Evolutionary conservation across 2,888 invertebrate genomes (phyloP), one percentile per base, ranked within the genome.

Genomic region (Argyresthia goedartella): DNA sequence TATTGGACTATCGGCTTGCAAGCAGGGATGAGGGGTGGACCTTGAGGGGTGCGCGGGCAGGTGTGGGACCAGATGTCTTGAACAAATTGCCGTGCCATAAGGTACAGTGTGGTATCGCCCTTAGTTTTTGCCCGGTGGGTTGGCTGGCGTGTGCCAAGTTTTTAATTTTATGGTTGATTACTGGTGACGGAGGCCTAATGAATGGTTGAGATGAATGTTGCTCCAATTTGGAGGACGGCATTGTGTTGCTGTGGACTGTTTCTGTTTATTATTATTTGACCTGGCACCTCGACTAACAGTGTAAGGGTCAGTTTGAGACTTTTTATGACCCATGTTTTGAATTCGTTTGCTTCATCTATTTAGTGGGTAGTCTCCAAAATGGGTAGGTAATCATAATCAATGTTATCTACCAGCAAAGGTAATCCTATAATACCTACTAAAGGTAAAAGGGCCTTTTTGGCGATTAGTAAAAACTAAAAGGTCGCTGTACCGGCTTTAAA

Each of bases 131-230:
- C 44, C 11, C 9, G 66, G 25, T 25, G 25, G 25, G 68, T 63
- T 60, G 71, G 72, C 70, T 76, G 84, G 79, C 85, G 85, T 84
- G 85, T 85, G 86, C 85, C 85, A 81, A 79, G 75, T 76, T 82
- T 25, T 86, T 85, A 85, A 86, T 86, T 86, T 86, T 85, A 86
- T 82, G 86, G 82, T 84, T 85, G 81, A 86, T 86, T 86, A 85
- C 76, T 63, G 71, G 49, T 43, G 43, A 47, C 49, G 25, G 67
- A 84, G 46, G 50, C 50, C 42, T 45, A 45, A 54, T 84, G 82
- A 82, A 85, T 81, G 71, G 74, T 69, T 66, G 73, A 80, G 79
- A 77, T 76, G 75, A 69, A 41, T 50, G 50, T 49, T 36, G 41
- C 25, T 25, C 41, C 42, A 50, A 50, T 50, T 50, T 50, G n/a